A percentile compares a stretch with the other conserved stretches of the same genome.
phyloP scores from a whole-genome alignment of 2,797 vertebrate genomes.

The Crax fasciolata region DNA sequence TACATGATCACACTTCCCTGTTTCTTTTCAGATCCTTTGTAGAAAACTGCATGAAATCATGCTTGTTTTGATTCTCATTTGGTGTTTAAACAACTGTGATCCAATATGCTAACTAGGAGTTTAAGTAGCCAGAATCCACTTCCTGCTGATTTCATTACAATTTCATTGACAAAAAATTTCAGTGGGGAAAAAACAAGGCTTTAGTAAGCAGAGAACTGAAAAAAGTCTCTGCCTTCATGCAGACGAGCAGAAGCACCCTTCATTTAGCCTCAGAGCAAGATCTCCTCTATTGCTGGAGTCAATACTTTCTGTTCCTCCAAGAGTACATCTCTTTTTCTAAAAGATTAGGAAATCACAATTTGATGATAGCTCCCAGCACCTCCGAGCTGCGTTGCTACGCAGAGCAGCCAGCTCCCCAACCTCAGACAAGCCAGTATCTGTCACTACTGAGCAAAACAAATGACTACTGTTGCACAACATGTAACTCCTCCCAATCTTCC shows the following conservation, averaged over 20 bases:
- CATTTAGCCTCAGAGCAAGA: background rate
- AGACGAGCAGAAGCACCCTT: background rate
- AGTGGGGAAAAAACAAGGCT: background rate
- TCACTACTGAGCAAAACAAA: background rate
- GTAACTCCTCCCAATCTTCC: background rate
- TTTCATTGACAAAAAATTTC: background rate
- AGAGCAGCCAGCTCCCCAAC: background rate
- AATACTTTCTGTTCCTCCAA: background rate
- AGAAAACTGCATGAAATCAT: background rate
- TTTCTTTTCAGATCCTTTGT: background rate
- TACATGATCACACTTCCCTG: background rate
- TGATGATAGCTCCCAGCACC: background rate
- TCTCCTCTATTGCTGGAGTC: background rate
- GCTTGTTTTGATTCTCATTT: background rate
- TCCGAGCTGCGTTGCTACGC: background rate
- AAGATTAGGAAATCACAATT: background rate
- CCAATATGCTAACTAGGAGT: background rate
- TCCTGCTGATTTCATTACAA: background rate
- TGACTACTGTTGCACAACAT: background rate
- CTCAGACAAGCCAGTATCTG: background rate
- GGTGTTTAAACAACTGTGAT: background rate
- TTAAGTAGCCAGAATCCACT: background rate
- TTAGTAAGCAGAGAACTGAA: background rate
- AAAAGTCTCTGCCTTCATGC: background rate
- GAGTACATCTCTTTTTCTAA: background rate